Base-by-base conservation (phyloP, 2,888 invertebrate species). In the Ophioninae sp. region DNA sequence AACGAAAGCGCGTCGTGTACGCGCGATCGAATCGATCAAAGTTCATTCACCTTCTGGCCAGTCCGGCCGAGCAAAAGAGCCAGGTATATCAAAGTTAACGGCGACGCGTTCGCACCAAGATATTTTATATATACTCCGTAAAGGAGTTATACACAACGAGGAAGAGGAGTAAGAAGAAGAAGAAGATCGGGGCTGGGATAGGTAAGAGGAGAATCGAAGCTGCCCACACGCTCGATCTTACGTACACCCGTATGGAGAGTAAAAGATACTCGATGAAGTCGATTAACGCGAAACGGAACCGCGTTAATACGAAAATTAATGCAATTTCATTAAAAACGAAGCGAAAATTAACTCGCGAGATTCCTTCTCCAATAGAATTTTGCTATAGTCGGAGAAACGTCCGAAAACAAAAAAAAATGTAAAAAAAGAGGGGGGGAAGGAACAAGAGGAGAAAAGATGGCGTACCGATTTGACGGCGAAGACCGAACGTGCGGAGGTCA, bases 401-500 rank as follows among this genome's bases (percentile, higher is more conserved):
- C n/a, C n/a, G n/a, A n/a, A n/a, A n/a, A n/a, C n/a, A n/a, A n/a
- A n/a, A n/a, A n/a, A n/a, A n/a, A n/a, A n/a, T n/a, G n/a, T n/a
- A n/a, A n/a, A n/a, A n/a, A n/a, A n/a, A n/a, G n/a, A n/a, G n/a
- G n/a, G n/a, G n/a, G n/a, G n/a, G n/a, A 44, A 68, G 57, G 17
- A n/a, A 57, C 41, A 5, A 5, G 57, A 7, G 57, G 44, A 68
- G 50, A 68, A 23, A 50, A 59, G 75, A 57, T 72, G 80, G 80
- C n/a, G 65, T 78, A 88, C 88, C 89, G 87, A 89, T 90, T 91
- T 88, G 90, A 90, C 89, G 88, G 88, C 88, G 89, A 91, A 91
- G 91, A 88, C 89, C 88, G 89, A 86, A 87, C 88, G 78, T n/a
- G n/a, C 21, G 17, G 89, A 87, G 91, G 91, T 91, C 91, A 90